Conservation (phyloP, 2,888 invertebrate species). For the Odontomyia ornata region DNA sequence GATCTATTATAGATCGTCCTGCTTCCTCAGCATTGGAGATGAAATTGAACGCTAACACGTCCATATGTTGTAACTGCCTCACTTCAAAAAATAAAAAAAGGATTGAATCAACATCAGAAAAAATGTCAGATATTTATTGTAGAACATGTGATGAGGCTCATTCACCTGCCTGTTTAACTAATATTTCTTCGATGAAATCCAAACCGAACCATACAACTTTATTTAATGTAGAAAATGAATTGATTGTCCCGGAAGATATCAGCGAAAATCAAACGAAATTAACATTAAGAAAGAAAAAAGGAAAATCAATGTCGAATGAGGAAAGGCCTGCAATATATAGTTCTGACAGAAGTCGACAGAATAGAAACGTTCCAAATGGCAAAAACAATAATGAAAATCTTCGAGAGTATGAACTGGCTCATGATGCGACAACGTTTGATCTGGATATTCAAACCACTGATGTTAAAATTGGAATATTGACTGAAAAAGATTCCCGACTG, state of each 20-base stretch:
- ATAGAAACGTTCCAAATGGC: constrained; percentile 52
- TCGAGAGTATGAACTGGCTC: constrained; percentile 69
- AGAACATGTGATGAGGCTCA: constrained; percentile 61
- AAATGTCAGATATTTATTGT: constrained; percentile 71
- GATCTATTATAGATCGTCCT: constrained; percentile 65
- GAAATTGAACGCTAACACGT: constrained; percentile 59
- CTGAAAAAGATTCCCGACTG: constrained; percentile 64
- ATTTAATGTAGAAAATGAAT: constrained; percentile 62
- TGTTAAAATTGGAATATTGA: constrained; percentile 66
- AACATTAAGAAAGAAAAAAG: constrained; percentile 52
- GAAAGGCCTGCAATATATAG: constrained; percentile 4
- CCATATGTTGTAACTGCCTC: constrained; percentile 64
- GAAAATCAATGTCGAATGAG: background rate
- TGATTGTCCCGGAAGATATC: constrained; percentile 57
- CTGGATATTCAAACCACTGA: constrained; percentile 56
- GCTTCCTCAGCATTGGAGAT: constrained; percentile 65
- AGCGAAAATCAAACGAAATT: constrained; percentile 54
- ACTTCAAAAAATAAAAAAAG: constrained; percentile 59
- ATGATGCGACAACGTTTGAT: constrained; percentile 65
- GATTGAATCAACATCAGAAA: constrained; percentile 59
- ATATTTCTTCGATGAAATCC: constrained; percentile 60
- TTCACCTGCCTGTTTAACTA: constrained; percentile 66
- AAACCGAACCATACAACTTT: constrained; percentile 60
- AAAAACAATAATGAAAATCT: constrained; percentile 53
- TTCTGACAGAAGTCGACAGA: constrained; percentile 9